Evolutionary conservation across 2,113 vertebrate genomes (phyloP).

Genomic region (Mustela lutreola): DNA sequence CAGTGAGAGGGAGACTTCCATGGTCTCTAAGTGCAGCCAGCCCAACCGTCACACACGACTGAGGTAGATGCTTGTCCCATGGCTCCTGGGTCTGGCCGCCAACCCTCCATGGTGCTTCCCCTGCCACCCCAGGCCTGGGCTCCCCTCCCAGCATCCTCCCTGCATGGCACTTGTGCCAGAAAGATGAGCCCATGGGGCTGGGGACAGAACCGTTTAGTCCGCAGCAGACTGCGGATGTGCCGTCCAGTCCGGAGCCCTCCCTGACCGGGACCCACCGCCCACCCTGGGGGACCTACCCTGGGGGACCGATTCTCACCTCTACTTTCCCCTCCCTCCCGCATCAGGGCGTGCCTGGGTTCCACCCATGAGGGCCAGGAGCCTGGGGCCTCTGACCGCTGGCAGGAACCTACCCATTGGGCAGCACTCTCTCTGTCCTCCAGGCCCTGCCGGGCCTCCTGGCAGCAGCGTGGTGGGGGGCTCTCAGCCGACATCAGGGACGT

Average conservation of each 20-base stretch:
- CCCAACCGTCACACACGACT: background rate
- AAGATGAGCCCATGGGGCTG: fast-evolving
- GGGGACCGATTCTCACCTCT: too few species aligned
- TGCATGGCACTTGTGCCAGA: background rate
- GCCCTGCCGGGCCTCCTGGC: constrained; percentile 87
- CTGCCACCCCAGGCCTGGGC: background rate
- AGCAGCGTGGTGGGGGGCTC: constrained; percentile 89
- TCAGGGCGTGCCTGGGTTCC: background rate
- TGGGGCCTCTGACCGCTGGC: fast-evolving
- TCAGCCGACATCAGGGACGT: constrained; percentile 94
- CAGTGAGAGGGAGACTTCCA: background rate
- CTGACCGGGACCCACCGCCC: background rate
- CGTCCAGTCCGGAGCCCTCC: background rate
- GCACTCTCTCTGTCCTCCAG: constrained; percentile 74
- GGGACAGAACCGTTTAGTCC: background rate
- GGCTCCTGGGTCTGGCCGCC: background rate
- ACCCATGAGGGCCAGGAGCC: background rate
- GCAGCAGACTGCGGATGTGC: fast-evolving
- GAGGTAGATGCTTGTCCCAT: background rate
- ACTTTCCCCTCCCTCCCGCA: fast-evolving
- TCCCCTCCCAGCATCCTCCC: background rate
- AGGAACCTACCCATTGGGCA: constrained; percentile 86
- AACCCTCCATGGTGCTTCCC: background rate
- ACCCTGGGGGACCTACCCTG: background rate
- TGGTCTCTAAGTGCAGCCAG: too few species aligned